Evolutionary conservation across 2,888 invertebrate genomes (phyloP).

Genomic region (Yponomeuta sedellus): DNA sequence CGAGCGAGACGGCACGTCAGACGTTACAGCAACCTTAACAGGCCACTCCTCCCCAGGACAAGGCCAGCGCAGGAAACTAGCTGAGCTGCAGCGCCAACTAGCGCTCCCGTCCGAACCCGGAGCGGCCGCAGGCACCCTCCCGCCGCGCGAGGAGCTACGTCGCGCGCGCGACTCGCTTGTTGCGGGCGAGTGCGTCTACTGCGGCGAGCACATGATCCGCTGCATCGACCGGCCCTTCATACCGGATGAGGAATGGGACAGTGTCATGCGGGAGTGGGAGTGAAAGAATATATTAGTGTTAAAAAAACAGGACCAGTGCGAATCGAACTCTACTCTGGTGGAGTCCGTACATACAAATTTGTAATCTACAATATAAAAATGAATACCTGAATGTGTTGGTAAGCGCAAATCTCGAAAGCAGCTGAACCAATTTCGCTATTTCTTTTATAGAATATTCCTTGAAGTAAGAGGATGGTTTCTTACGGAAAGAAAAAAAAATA

Average conservation of each 20-base stretch:
- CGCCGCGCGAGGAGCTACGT: slow-evolving; percentile 81
- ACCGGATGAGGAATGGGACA: slow-evolving; percentile 87
- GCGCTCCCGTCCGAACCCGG: slow-evolving; percentile 61
- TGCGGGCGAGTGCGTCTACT: slow-evolving; percentile 94
- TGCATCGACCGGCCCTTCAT: slow-evolving; percentile 94
- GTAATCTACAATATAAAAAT: too few relatives aligned
- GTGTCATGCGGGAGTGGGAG: slow-evolving; percentile 90
- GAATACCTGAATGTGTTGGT: too few relatives aligned
- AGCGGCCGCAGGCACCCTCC: slow-evolving; percentile 62
- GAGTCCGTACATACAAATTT: too few relatives aligned
- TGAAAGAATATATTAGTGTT: slow-evolving; percentile 42
- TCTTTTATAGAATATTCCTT: too few relatives aligned
- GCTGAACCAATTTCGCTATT: too few relatives aligned
- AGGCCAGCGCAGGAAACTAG: slow-evolving; percentile 77
- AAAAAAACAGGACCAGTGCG: too few relatives aligned
- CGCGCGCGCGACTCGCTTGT: slow-evolving; percentile 92
- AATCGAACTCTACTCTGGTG: too few relatives aligned
- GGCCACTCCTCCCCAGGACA: slow-evolving; percentile 48
- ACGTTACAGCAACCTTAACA: too few relatives aligned
- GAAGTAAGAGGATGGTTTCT: too few relatives aligned
- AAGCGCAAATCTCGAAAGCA: too few relatives aligned
- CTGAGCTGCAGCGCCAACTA: slow-evolving; percentile 79
- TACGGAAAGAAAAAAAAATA: too few relatives aligned
- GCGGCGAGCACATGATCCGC: slow-evolving; percentile 94
- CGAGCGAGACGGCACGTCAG: too few relatives aligned